Percentiles rank a stretch among this genome's conserved stretches.
These are phyloP conservation scores for Chiroxiphia lanceolata DNA, from an alignment of 2,797 vertebrate species.

Conservation along the genomic window DNA sequence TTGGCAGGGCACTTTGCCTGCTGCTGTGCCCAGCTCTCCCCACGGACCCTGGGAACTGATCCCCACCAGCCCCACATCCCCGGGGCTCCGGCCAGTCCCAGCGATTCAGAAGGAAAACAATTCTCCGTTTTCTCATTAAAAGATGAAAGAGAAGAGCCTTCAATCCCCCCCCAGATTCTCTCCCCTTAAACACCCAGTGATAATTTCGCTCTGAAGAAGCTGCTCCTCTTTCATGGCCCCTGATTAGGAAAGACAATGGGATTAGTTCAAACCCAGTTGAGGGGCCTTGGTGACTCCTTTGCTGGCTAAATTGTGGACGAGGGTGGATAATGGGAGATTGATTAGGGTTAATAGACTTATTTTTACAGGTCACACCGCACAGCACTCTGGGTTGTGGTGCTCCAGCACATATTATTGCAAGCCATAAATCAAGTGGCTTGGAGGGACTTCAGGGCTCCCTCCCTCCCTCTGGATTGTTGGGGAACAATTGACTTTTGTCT, in stretches of 20 bases:
- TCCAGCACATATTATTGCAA: slow-evolving; percentile 72
- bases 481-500: slow-evolving; percentile 78
- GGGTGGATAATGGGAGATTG: slow-evolving; percentile 84
- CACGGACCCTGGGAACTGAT: slow-evolving; percentile 60
- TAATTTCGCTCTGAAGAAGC: slow-evolving; percentile 57
- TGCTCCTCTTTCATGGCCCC: slow-evolving; percentile 34
- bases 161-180: rapidly evolving
- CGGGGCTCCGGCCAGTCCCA: slow-evolving; percentile 72
- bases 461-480: slow-evolving; percentile 35
- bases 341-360: slow-evolving; percentile 86
- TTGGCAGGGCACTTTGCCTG: slow-evolving; percentile 14
- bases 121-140: slow-evolving; percentile 78
- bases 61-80: slow-evolving; percentile 24
- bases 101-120: slow-evolving; percentile 77
- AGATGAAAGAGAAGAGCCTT: slow-evolving; percentile 68
- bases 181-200: slow-evolving; percentile 20
- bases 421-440: slow-evolving; percentile 80
- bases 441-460: slow-evolving; percentile 52
- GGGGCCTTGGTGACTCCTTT: slow-evolving; percentile 62
- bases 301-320: slow-evolving; percentile 73
- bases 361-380: slow-evolving; percentile 79
- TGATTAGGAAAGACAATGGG: slow-evolving; percentile 79
- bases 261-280: slow-evolving; percentile 69
- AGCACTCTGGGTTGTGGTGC: slow-evolving; percentile 70
- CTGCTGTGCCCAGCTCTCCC: slow-evolving; percentile 69